Percentiles rank a stretch among this genome's conserved stretches.
Conservation (phyloP, 1,140 invertebrate species). For the Riptortus pedestris region DNA sequence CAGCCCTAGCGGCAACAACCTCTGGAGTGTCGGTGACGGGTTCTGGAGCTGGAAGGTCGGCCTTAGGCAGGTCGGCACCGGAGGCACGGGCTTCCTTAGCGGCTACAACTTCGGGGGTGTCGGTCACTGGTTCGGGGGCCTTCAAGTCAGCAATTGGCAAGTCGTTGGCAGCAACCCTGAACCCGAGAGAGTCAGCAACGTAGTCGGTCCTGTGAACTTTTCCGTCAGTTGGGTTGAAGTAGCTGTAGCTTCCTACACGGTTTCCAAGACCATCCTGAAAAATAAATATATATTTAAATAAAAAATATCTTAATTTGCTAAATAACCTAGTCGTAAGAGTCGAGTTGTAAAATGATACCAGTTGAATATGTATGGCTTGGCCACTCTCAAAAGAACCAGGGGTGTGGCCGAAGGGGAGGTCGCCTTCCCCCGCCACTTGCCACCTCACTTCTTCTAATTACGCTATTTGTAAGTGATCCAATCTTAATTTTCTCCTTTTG, state of each 20-base stretch:
- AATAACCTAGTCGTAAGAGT: too few species aligned
- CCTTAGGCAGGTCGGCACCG: slow-evolving; percentile 38
- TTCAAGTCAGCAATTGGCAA: slow-evolving; percentile 38
- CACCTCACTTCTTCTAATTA: too few species aligned
- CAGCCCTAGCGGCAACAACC: slow-evolving; percentile 31
- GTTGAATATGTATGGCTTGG: too few species aligned
- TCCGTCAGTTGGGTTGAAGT: slow-evolving; percentile 42
- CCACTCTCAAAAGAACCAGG: too few species aligned
- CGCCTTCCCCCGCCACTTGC: too few species aligned
- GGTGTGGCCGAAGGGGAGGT: too few species aligned
- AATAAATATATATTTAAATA: too few species aligned
- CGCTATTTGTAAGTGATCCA: too few species aligned
- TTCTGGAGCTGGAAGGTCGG: slow-evolving; percentile 38
- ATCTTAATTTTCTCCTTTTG: too few species aligned
- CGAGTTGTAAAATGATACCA: too few species aligned
- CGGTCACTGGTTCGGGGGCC: neutral
- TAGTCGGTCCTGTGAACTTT: slow-evolving; percentile 44
- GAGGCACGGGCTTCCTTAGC: slow-evolving; percentile 32
- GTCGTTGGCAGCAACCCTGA: slow-evolving; percentile 43
- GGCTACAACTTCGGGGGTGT: slow-evolving; percentile 27
- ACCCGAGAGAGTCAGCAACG: slow-evolving; percentile 42
- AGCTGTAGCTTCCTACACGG: slow-evolving; percentile 45
- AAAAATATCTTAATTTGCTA: too few species aligned
- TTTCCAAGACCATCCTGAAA: slow-evolving; percentile 37
- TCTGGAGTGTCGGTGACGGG: slow-evolving; percentile 25